Evolutionary conservation across 1,140 invertebrate genomes (phyloP).

Genomic region (Hypsibius dujardini): DNA sequence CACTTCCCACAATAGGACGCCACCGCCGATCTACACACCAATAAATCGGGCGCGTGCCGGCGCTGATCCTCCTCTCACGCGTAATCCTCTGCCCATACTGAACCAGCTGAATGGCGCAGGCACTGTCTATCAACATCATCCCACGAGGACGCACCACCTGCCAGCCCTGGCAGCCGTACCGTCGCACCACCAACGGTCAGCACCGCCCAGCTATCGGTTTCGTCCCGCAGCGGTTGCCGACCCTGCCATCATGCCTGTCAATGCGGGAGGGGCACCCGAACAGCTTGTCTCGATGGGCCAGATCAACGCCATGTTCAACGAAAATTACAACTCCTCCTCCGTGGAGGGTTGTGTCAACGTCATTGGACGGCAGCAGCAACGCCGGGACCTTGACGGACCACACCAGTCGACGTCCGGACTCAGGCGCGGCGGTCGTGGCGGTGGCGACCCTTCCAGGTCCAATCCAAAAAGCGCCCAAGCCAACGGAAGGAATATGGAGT

Average conservation of each 20-base stretch:
- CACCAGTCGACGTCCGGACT: too few relatives aligned
- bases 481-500: neutral
- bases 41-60: too few relatives aligned
- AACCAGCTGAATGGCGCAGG: neutral
- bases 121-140: too few relatives aligned
- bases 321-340: neutral
- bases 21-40: neutral
- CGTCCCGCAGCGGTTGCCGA: neutral
- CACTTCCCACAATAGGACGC: neutral
- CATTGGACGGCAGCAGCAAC: too few relatives aligned
- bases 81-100: neutral
- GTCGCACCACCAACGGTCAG: neutral
- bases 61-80: neutral
- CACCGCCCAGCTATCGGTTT: constrained; percentile 10
- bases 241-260: neutral
- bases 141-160: neutral
- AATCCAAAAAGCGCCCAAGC: neutral
- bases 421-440: neutral
- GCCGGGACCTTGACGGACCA: too few relatives aligned
- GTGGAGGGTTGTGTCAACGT: too few relatives aligned
- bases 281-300: neutral
- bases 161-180: neutral
- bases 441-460: neutral
- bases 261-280: neutral
- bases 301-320: constrained; percentile 12